Evolutionary conservation across 2,113 vertebrate genomes (phyloP).

Genomic region (Cathartes aura): DNA sequence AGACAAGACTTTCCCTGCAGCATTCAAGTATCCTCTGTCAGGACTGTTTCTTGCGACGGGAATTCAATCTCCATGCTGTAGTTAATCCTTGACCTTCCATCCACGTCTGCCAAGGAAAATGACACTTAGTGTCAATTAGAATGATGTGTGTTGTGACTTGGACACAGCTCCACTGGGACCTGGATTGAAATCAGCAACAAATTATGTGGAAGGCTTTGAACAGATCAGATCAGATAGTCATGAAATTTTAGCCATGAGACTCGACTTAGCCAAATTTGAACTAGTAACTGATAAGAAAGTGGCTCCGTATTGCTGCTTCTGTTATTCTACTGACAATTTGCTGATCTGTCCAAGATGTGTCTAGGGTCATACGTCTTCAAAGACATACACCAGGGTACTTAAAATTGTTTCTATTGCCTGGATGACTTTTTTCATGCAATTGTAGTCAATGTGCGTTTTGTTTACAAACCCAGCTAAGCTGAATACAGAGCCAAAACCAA

Average conservation of each 20-base stretch:
- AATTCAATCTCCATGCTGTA: neutral
- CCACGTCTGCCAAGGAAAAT: neutral
- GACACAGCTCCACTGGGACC: neutral
- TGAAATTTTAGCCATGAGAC: slow-evolving; percentile 29
- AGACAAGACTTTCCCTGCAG: neutral
- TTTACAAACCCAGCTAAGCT: neutral
- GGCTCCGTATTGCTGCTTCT: neutral
- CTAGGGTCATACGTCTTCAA: neutral
- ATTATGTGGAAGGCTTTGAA: neutral
- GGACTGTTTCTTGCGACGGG: neutral
- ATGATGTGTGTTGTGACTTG: slow-evolving; percentile 47
- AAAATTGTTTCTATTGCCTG: neutral
- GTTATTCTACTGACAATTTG: neutral
- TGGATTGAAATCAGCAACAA: slow-evolving; percentile 43
- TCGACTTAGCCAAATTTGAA: slow-evolving; percentile 10
- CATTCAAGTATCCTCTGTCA: neutral
- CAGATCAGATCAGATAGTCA: neutral
- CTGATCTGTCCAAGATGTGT: neutral
- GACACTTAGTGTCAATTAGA: slow-evolving; percentile 48
- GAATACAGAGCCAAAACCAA: neutral
- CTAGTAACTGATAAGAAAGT: neutral
- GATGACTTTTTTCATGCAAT: neutral
- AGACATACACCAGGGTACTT: neutral
- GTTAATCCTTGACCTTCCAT: slow-evolving; percentile 59
- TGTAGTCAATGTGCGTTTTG: neutral